Evolutionary conservation across 2,888 invertebrate genomes (phyloP).

Genomic region (Amphipyra berbera): DNA sequence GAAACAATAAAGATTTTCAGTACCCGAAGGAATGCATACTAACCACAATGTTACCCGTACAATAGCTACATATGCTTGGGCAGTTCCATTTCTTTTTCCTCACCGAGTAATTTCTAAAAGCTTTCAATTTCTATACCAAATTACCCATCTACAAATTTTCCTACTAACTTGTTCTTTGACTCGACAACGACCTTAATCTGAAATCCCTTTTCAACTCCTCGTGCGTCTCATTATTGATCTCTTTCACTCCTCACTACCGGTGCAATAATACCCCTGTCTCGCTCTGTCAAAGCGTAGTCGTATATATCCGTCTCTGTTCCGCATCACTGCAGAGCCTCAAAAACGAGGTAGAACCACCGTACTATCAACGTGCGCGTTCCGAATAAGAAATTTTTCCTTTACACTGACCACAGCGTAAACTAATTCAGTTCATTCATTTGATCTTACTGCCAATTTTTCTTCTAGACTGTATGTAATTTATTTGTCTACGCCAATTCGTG

Average conservation of each 20-base stretch:
- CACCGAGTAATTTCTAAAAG: conserved; percentile 23
- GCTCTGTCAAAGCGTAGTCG: conserved; percentile 61
- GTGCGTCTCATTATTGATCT: conserved; percentile 90
- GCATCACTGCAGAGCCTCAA: conserved; percentile 89
- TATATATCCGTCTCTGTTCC: conserved; percentile 72
- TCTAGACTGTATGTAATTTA: conserved; percentile 34
- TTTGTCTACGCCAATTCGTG: conserved; percentile 55
- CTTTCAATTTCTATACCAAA: conserved; percentile 20
- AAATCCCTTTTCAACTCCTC: conserved; percentile 90
- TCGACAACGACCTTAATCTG: conserved; percentile 90
- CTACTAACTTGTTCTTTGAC: conserved; percentile 81
- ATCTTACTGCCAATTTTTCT: conserved; percentile 61
- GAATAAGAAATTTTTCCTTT: conserved; percentile 82
- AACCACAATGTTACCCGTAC: too few relatives aligned
- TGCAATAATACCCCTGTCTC: conserved; percentile 83
- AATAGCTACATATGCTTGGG: neutral
- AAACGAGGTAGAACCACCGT: conserved; percentile 86
- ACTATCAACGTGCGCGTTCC: conserved; percentile 83
- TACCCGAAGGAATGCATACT: too few relatives aligned
- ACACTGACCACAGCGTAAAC: conserved; percentile 75
- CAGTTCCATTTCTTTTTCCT: conserved; percentile 1
- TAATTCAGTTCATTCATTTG: conserved; percentile 56
- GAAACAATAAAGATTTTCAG: too few relatives aligned
- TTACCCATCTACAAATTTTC: conserved; percentile 72
- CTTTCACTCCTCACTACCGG: conserved; percentile 90